Conservation (phyloP, 2,888 invertebrate genomes). For the Pandemis heparana region DNA sequence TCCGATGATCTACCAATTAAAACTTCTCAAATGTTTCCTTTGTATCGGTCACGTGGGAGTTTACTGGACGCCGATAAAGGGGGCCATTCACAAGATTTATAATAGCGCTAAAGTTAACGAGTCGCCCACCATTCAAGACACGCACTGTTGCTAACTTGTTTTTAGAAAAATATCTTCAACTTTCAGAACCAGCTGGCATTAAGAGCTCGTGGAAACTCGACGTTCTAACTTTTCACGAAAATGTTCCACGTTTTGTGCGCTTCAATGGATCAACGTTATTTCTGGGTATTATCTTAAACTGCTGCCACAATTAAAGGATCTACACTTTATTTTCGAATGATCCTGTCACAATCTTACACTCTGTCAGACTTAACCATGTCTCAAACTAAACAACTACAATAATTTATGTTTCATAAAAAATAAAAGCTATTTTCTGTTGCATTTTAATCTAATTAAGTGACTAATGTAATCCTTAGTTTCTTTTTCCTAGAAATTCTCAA, state of each 20-base stretch:
- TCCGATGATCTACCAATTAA: slow-evolving; percentile 70
- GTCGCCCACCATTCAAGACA: slow-evolving; percentile 72
- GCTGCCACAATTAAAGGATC: neutral
- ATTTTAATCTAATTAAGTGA: neutral
- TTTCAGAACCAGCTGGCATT: slow-evolving; percentile 67
- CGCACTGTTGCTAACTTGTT: slow-evolving; percentile 72
- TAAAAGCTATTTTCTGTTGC: neutral
- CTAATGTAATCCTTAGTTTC: neutral
- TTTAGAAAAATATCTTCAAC: slow-evolving; percentile 72
- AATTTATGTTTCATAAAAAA: neutral
- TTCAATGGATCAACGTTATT: slow-evolving; percentile 31
- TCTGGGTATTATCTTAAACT: slow-evolving; percentile 32
- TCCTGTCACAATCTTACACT: neutral
- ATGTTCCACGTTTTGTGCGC: slow-evolving; percentile 43
- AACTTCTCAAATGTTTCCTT: slow-evolving; percentile 71
- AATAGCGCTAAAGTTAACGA: slow-evolving; percentile 76
- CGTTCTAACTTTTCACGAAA: slow-evolving; percentile 54
- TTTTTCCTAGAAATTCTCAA: neutral
- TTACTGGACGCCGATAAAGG: slow-evolving; percentile 70
- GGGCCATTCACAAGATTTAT: slow-evolving; percentile 76
- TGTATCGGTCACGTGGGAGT: slow-evolving; percentile 67
- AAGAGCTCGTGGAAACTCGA: slow-evolving; percentile 62
- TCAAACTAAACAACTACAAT: neutral
- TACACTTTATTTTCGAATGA: neutral
- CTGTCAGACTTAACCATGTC: neutral